Evolutionary conservation across 2,888 invertebrate genomes (phyloP), one percentile per base, ranked within the genome.

Genomic region (Lymantria monacha): DNA sequence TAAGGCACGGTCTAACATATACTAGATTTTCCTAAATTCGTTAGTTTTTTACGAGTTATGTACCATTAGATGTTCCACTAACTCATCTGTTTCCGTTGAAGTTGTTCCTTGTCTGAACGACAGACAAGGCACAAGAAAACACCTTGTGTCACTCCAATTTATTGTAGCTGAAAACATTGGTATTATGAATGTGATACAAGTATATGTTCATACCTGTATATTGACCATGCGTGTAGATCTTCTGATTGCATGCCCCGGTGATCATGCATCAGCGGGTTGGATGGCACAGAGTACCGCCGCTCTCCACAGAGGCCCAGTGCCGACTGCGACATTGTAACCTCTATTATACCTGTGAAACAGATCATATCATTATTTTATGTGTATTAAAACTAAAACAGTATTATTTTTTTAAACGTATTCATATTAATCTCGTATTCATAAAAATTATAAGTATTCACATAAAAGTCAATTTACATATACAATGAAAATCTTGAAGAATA

Each of bases 141-240:
- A 3, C 22, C 22, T 22, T 22, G 22, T 22, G 5, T 5, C 22
- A 3, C 2, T 22, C 22, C 22, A 22, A 22, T 5, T 22, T 22
- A 22, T 3, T 22, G 22, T 22, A 22, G 22, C 5, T 33, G 5
- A 33, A 10, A 33, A 10, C 33, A 33, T 33, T 3, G 1, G 33
- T 33, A 33, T 22, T 22, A 33, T 33, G 33, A 33, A 10, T 22
- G 38, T 38, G 38, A 12, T 38, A 12, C n/a, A 38, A 38, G 33
- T 38, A 38, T n/a, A 36, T 36, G 11, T 36, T n/a, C 38, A 14
- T 83, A 96, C 96, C 96, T 95, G 91, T 97, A 97, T 81, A 98
- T 98, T 64, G 97, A 97, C 98, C 98, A 98, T 55, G 98, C 98
- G 83, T 98, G 98, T 56, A 98, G 93, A 82, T 98, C 98, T 81